phyloP scores from a whole-genome alignment of 2,888 invertebrate genomes.

The Melanostoma mellinum region DNA sequence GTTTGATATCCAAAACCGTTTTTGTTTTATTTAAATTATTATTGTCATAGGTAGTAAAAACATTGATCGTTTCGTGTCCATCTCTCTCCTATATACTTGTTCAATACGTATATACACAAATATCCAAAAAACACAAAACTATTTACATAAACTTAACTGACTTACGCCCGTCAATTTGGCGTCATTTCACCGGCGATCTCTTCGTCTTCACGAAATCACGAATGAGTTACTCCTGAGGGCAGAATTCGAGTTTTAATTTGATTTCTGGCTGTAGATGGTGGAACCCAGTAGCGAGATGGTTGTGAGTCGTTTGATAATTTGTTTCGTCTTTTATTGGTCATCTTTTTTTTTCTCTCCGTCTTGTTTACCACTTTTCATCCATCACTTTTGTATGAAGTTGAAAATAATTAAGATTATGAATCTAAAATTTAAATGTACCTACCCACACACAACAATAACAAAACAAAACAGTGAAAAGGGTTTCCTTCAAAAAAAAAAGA shows the following conservation, averaged over 20 bases:
- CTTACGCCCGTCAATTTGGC: constrained; percentile 52
- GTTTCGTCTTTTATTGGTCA: constrained; percentile 42
- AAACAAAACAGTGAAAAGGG: constrained; percentile 59
- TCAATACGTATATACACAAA: background rate
- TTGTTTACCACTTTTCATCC: constrained; percentile 49
- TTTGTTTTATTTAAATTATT: too few relatives aligned
- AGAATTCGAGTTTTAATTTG: constrained; percentile 57
- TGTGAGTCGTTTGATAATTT: constrained; percentile 43
- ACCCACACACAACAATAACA: constrained; percentile 40
- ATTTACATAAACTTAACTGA: constrained; percentile 6
- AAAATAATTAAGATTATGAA: constrained; percentile 68
- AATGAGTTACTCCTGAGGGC: constrained; percentile 53
- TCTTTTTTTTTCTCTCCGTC: background rate
- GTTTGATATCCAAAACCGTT: too few relatives aligned
- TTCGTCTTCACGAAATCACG: constrained; percentile 14
- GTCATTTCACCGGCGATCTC: constrained; percentile 50
- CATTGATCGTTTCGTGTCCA: background rate
- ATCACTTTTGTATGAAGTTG: constrained; percentile 48
- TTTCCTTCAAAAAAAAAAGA: constrained; percentile 30
- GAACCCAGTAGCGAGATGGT: constrained; percentile 62
- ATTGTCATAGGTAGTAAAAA: too few relatives aligned
- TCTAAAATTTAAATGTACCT: constrained; percentile 61
- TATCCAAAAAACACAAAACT: constrained; percentile 17
- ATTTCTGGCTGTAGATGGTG: constrained; percentile 41
- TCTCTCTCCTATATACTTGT: background rate